Evolutionary conservation across 2,797 vertebrate genomes (phyloP).

Genomic region (Sphenopsis melanotis): DNA sequence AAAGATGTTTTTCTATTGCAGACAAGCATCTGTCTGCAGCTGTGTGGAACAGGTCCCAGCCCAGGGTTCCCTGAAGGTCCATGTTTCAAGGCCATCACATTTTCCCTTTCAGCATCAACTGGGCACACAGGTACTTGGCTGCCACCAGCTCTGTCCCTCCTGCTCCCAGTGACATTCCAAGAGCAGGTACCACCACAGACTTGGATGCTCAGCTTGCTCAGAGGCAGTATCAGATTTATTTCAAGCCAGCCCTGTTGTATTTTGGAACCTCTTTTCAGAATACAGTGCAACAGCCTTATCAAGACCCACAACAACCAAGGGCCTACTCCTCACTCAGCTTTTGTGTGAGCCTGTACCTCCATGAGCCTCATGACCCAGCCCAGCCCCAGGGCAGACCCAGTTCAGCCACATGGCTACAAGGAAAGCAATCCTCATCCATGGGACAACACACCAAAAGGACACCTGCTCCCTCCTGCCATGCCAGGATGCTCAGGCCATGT

Average conservation of each 20-base stretch:
- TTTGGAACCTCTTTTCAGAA: background rate
- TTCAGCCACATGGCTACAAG: no score
- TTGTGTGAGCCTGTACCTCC: background rate
- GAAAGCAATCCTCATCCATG: background rate
- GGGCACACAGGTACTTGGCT: background rate
- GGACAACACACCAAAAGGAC: background rate
- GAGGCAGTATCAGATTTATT: background rate
- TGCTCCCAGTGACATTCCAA: background rate
- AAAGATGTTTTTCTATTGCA: background rate
- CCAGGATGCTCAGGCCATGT: fast-evolving
- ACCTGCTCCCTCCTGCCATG: background rate
- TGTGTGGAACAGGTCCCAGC: background rate
- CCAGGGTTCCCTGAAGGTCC: background rate
- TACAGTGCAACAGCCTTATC: background rate
- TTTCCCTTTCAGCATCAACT: background rate
- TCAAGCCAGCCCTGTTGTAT: background rate
- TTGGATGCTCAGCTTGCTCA: background rate
- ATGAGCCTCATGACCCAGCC: background rate
- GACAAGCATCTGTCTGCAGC: background rate
- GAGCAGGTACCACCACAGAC: background rate
- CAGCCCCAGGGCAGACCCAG: background rate
- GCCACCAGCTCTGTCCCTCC: background rate
- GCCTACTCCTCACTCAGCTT: background rate
- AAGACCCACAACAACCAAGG: background rate
- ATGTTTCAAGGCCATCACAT: fast-evolving